Percentiles rank a stretch among this genome's conserved stretches.
Conservation (phyloP, 2,888 invertebrate genomes). For the Rhingia campestris region DNA sequence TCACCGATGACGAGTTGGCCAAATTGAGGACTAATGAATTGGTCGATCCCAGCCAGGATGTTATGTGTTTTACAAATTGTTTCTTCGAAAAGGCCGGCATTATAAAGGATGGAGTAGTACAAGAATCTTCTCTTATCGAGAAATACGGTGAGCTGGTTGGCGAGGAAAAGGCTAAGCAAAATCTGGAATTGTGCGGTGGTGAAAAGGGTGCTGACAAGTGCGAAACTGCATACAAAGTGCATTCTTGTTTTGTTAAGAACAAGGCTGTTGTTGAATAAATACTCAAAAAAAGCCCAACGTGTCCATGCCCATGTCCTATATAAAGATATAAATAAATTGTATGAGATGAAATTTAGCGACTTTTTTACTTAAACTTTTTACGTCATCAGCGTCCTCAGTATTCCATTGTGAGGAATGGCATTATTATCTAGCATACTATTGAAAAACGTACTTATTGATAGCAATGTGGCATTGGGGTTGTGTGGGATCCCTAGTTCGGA, state of each 20-base stretch:
- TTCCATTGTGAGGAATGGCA: no score
- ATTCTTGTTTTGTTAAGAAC: slow-evolving; percentile 76
- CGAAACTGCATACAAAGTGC: slow-evolving; percentile 77
- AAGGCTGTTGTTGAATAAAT: slow-evolving; percentile 43
- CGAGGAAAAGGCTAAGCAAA: slow-evolving; percentile 76
- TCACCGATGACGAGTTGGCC: slow-evolving; percentile 76
- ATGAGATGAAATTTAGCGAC: not conserved
- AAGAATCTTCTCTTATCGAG: slow-evolving; percentile 71
- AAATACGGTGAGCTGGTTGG: slow-evolving; percentile 76
- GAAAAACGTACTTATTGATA: no score
- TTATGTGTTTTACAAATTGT: slow-evolving; percentile 80
- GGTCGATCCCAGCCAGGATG: slow-evolving; percentile 72
- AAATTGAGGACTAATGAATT: slow-evolving; percentile 77
- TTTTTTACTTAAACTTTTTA: not conserved
- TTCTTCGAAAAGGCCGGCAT: slow-evolving; percentile 79
- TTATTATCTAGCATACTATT: no score
- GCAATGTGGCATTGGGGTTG: no score
- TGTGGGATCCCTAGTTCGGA: no score
- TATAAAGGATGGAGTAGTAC: slow-evolving; percentile 77
- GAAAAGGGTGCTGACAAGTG: slow-evolving; percentile 77
- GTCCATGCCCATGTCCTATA: no score
- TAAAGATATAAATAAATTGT: not conserved
- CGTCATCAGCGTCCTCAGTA: no score
- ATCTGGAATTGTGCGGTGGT: slow-evolving; percentile 76
- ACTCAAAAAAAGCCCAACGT: not conserved